phyloP scores from a whole-genome alignment of 35 echinoderm and acorn worm species.

The Ophioderma brevispina region DNA sequence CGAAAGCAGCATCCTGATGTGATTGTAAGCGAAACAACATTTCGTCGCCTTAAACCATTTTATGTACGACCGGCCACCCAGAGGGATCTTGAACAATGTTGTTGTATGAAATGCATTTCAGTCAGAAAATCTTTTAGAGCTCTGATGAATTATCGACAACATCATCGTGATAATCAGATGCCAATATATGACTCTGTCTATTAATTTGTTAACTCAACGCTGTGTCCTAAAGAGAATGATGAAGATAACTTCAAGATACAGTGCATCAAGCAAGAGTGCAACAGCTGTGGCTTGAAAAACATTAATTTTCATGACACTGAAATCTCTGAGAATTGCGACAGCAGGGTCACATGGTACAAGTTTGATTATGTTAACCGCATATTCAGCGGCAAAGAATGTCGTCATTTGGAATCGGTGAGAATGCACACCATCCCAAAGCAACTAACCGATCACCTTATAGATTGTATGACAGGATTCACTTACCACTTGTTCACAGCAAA shows the following conservation, averaged over 20 bases:
- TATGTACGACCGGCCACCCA: background rate
- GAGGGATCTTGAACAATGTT: background rate
- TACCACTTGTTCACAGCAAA: background rate
- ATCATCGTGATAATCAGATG: background rate
- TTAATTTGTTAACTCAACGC: background rate
- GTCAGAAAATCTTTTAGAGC: background rate
- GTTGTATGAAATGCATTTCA: background rate
- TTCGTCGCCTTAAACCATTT: background rate
- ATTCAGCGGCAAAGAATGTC: background rate
- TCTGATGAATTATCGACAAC: conserved; percentile 2
- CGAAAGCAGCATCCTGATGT: background rate
- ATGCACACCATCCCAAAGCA: background rate
- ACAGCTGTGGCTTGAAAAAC: background rate
- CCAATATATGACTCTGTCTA: background rate
- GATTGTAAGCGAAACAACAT: background rate
- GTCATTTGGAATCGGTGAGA: background rate
- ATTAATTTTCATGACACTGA: background rate
- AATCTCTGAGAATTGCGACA: background rate
- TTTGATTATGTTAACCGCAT: background rate
- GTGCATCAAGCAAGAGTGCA: background rate
- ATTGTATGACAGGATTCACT: background rate
- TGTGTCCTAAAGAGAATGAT: background rate
- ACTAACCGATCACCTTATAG: background rate
- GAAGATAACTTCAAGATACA: background rate
- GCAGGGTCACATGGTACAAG: background rate